Evolutionary conservation across 2,113 vertebrate species (phyloP), one percentile per base, ranked within the genome.

Genomic region (Butorides virescens): DNA sequence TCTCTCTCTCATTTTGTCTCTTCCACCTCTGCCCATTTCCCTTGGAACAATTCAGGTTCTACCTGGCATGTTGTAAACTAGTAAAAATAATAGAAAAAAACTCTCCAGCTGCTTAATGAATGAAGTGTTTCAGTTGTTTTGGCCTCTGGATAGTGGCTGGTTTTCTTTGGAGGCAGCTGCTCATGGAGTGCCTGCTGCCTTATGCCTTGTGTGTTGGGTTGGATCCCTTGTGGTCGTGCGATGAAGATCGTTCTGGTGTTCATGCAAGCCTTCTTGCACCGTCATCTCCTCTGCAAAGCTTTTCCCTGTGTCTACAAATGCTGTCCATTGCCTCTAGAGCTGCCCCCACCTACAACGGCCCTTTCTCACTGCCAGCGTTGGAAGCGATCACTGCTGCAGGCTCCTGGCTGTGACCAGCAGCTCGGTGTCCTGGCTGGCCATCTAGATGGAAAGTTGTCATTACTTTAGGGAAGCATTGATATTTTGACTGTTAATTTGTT

Each of bases 291-390:
- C 74, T 75, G 18, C 53, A 90, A 36, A 72, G 36, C 36, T 46
- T 42, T 62, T 72, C 29, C 37, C 26, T 36, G 15, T 59, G 26
- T 23, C 73, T 53, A 14, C 29, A 52, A 75, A 30, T 14, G 39
- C 19, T 67, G 9, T 34, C 22, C 3, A 0, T 21, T 30, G 37
- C 14, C 68, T 92, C 22, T 39, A 27, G 50, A 42, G 19, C 63
- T 61, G 44, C 49, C 37, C n/a, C 25, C 30, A 42, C n/a, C 80
- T n/a, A 11, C 39, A 39, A 1, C 1, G 1, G 55, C 73, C 42
- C 65, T 56, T 29, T 59, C 76, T 68, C 25, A 21, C 52, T 1
- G 0, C 44, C 49, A 30, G 44, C 0, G 0, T 4, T 15, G 59
- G 44, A 63, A n/a, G 0, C 78, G 32, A 23, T 47, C 13, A 8